Evolutionary conservation across 2,888 invertebrate genomes (phyloP).

Genomic region (Hirtodrosophila histrioides): DNA sequence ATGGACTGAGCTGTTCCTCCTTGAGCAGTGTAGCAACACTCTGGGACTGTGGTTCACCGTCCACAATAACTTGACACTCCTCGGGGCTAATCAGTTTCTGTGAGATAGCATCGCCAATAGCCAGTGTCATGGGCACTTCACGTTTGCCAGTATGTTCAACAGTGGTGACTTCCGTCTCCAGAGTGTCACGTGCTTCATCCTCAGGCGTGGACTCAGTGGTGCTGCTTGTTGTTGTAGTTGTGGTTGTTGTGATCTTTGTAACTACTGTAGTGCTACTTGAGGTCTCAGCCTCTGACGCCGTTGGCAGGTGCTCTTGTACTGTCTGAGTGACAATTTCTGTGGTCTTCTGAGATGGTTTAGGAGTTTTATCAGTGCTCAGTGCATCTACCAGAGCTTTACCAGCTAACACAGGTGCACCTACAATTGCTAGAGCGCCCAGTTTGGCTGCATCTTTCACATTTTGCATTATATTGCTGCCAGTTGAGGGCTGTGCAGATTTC

Average conservation of each 20-base stretch:
- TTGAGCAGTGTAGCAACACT: conserved; percentile 89
- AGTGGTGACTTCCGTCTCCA: conserved; percentile 36
- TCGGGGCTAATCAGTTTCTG: conserved; percentile 88
- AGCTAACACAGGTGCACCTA: conserved; percentile 94
- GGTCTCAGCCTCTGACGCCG: conserved; percentile 1
- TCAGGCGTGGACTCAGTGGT: conserved; percentile 37
- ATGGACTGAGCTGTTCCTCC: conserved; percentile 88
- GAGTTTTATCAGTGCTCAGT: conserved; percentile 86
- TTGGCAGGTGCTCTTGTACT: conserved; percentile 11
- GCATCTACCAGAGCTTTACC: conserved; percentile 94
- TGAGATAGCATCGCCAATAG: conserved; percentile 87
- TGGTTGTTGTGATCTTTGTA: conserved; percentile 58
- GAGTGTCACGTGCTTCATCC: conserved; percentile 66
- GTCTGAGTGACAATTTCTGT: conserved; percentile 29
- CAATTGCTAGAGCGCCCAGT: conserved; percentile 92
- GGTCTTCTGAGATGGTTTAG: conserved; percentile 55
- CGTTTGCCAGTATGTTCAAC: conserved; percentile 50
- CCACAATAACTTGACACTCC: conserved; percentile 87
- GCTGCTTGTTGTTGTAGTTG: conserved; percentile 42
- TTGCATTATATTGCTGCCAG: conserved; percentile 60
- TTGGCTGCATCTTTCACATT: conserved; percentile 89
- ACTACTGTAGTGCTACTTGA: conserved; percentile 39
- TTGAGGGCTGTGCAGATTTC: conserved; percentile 27
- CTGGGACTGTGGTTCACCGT: conserved; percentile 87
- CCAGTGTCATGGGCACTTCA: conserved; percentile 83